phyloP scores from a whole-genome alignment of 2,797 vertebrate species.

The Pseudochromis fuscus region DNA sequence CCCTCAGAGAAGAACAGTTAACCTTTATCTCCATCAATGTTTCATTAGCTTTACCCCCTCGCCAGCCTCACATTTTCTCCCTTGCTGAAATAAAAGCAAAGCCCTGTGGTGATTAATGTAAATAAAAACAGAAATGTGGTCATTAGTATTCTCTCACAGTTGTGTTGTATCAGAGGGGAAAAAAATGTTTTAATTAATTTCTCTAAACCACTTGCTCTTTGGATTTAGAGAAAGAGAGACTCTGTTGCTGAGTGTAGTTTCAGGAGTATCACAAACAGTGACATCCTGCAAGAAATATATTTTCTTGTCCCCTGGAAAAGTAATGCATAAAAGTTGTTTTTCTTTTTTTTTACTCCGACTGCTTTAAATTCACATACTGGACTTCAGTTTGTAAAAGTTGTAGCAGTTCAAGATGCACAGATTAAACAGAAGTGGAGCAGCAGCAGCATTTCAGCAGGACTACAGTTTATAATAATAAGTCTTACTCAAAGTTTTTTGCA shows the following conservation, averaged over 20 bases:
- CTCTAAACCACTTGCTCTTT: slow-evolving; percentile 47
- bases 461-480: background rate
- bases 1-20: slow-evolving; percentile 72
- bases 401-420: slow-evolving; percentile 16
- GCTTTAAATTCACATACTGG: slow-evolving; percentile 18
- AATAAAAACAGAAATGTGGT: slow-evolving; percentile 63
- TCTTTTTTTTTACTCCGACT: too few species aligned
- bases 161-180: slow-evolving; percentile 19
- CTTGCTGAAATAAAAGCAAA: slow-evolving; percentile 29
- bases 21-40: slow-evolving; percentile 84
- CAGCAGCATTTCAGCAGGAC: slow-evolving; percentile 2
- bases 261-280: slow-evolving; percentile 16
- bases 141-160: slow-evolving; percentile 63
- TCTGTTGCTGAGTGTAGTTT: slow-evolving; percentile 44
- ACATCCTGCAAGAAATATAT: slow-evolving; percentile 11
- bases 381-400: slow-evolving; percentile 3
- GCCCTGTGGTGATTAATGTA: slow-evolving; percentile 45
- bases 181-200: slow-evolving; percentile 57
- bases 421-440: background rate
- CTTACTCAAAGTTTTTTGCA: background rate
- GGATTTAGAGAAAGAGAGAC: slow-evolving; percentile 54
- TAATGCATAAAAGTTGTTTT: too few species aligned
- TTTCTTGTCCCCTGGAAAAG: slow-evolving; percentile 27
- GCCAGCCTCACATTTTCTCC: slow-evolving; percentile 11
- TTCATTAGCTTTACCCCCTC: slow-evolving; percentile 66